phyloP scores from a whole-genome alignment of 2,797 vertebrate species.

The Peromyscus nudipes region DNA sequence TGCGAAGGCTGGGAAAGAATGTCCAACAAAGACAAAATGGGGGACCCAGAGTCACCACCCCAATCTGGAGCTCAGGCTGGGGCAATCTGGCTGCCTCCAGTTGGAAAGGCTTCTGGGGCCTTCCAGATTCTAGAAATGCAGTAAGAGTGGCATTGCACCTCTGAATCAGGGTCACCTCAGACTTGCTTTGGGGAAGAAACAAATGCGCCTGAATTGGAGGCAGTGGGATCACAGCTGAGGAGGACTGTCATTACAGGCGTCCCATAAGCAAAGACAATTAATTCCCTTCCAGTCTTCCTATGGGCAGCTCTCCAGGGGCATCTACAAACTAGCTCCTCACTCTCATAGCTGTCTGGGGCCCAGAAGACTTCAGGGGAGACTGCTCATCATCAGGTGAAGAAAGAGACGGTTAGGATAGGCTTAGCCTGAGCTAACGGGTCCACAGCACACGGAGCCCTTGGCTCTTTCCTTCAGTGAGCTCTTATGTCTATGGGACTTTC shows the following conservation, averaged over 20 bases:
- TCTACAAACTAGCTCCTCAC: neutral
- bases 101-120: neutral
- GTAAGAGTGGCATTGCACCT: neutral
- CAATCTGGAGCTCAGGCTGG: neutral
- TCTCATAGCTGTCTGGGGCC: neutral
- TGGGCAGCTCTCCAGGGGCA: neutral
- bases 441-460: neutral
- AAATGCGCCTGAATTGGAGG: neutral
- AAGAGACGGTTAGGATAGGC: neutral
- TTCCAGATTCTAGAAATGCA: neutral
- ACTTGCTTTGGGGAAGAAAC: neutral
- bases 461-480: neutral
- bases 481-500: neutral
- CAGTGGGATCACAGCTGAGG: neutral
- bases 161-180: rapidly evolving
- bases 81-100: neutral
- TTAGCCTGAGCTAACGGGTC: too few species aligned
- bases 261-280: neutral
- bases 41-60: neutral
- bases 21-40: neutral
- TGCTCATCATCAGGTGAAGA: neutral
- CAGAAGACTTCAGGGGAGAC: too few species aligned
- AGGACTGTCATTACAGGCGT: neutral
- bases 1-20: neutral
- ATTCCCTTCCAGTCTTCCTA: neutral